phyloP scores from a whole-genome alignment of 2,888 invertebrate species.

The Lagria hirta region DNA sequence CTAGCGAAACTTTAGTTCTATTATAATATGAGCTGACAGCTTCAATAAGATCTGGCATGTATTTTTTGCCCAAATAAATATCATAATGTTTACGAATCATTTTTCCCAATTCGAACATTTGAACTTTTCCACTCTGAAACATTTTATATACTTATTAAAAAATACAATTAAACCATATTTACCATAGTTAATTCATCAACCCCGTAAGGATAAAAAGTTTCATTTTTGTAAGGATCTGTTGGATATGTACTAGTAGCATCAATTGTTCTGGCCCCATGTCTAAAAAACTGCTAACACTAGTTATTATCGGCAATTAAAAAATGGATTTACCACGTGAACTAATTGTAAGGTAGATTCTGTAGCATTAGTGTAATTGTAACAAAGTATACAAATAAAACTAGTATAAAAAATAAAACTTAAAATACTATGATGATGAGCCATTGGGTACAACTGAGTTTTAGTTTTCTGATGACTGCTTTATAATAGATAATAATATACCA shows the following conservation, averaged over 20 bases:
- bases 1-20: conserved; percentile 70
- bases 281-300: conserved; percentile 70
- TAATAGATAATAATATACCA: too few species aligned
- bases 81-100: conserved; percentile 63
- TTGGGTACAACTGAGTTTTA: too few species aligned
- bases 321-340: too few species aligned
- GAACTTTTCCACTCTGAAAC: conserved; percentile 57
- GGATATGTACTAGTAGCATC: conserved; percentile 64
- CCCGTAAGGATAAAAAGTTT: conserved; percentile 69
- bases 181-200: conserved; percentile 76
- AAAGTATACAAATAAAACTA: too few species aligned
- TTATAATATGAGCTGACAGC: conserved; percentile 65
- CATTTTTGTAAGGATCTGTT: conserved; percentile 65
- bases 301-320: too few species aligned
- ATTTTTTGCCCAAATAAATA: conserved; percentile 59
- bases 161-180: conserved; percentile 38
- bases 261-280: conserved; percentile 77
- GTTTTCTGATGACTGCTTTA: too few species aligned
- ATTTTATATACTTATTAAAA: background rate
- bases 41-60: conserved; percentile 57
- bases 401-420: too few species aligned
- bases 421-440: too few species aligned
- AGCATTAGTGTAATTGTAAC: too few species aligned
- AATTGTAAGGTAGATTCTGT: too few species aligned
- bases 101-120: conserved; percentile 64